Base-by-base conservation (phyloP, 2,888 invertebrate genomes). In the Flexamia atlantica region DNA sequence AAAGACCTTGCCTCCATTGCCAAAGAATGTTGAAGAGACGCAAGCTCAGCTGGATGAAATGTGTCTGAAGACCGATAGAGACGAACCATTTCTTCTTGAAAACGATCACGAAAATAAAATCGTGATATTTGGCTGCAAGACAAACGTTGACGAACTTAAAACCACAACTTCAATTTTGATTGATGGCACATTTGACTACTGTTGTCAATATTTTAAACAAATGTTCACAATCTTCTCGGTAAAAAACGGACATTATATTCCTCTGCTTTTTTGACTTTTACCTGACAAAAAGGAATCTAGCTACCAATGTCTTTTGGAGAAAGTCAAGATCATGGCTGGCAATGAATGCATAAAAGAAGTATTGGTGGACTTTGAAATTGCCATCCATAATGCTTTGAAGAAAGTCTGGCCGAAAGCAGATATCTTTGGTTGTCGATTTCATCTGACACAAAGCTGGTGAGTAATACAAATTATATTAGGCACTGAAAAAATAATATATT, bases 191-290 rank as follows among this genome's bases (percentile, higher is more conserved):
- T 72, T 72, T 30, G 30, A 72, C 3, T 72, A 30, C 17, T 72
- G 72, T 32, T 72, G 72, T 32, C 2, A 72, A 32, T 72, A 5
- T 14, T 72, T 28, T 32, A 25, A 30, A 2, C 72, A 72, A 14
- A 5, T 72, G 5, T 72, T 72, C 17, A 72, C 32, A 30, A 32
- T 72, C 25, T 72, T 72, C 30, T 9, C 30, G 1, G 28, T 32
- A 32, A 72, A 72, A 72, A 72, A 72, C 32, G 72, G 72, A 5
- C 72, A 72, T 14, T 72, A 72, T 32, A 17, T 72, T 72, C 72
- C 72, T 9, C 25, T 72, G 25, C 17, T 72, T 2, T 72, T 72
- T 72, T 72, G 72, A 2, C 72, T 72, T 20, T 32, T 72, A 5
- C 30, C 72, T 1, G 14, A 72, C 32, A 72, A 72, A 72, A 72